Base-by-base conservation (phyloP, 2,888 invertebrate genomes). In the Lordiphosa andalusiaca region DNA sequence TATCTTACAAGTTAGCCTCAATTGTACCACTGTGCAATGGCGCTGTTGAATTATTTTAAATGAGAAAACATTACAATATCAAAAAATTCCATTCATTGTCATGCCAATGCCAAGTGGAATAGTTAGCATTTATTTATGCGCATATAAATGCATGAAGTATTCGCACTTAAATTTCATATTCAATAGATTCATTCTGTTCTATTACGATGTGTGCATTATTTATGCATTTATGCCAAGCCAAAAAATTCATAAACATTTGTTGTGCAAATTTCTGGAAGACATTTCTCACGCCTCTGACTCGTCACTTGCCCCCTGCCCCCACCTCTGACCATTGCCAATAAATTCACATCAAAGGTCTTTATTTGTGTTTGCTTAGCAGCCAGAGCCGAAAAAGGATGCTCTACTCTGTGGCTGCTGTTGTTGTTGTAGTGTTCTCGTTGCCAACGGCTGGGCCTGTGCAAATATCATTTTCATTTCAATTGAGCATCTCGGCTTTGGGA, bases 201-300 rank as follows among this genome's bases (percentile, higher is more conserved):
- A 30, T n/a, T 39, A 30, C 47, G 42, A 51, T 25, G 30, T 30
- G 30, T 59, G 53, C 47, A 42, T 69, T 75, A 83, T 72, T 75
- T 80, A 83, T 77, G 76, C 68, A 77, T 77, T 67, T 75, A 71
- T 38, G 60, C 46, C 49, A 52, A 23, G 6, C 39, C 39, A 40
- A 48, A 60, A 82, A 85, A 87, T 77, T 85, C 88, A 87, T 88
- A 77, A 73, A 83, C 84, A 87, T 87, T 87, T 87, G 87, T 87
- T 87, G 87, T 87, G 87, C 86, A 88, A 87, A 87, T 88, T 87
- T 82, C 47, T 49, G 35, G 25, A 47, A 62, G 40, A 52, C 72
- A 54, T 68, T 82, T 84, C 83, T 76, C 83, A 84, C 86, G 83
- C 76, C 73, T 67, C n/a, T 21, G 19, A 36, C 38, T 21, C 13